These are phyloP conservation scores for Hiodon tergisus DNA, from an alignment of 2,113 vertebrate species.

Conservation along the genomic window DNA sequence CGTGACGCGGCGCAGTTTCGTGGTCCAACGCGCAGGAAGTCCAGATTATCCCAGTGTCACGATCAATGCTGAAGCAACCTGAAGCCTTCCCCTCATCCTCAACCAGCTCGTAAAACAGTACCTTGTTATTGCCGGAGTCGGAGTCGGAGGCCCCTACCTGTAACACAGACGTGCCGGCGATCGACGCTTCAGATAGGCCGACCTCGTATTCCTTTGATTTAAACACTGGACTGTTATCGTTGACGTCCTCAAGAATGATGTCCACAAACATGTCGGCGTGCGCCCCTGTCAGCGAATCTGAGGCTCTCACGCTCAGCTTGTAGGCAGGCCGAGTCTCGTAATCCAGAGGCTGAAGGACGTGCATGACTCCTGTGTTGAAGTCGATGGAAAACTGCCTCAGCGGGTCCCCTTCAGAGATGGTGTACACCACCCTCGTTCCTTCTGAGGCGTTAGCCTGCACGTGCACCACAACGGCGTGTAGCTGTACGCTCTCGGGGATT, in stretches of 20 bases:
- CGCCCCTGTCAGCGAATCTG: conserved; percentile 82
- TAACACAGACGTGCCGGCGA: conserved; percentile 74
- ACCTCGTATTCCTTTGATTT: conserved; percentile 63
- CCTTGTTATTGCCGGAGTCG: conserved; percentile 80
- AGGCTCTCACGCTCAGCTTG: conserved; percentile 83
- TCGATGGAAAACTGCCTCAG: conserved; percentile 87
- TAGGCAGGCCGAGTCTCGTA: conserved; percentile 94
- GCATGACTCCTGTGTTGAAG: conserved; percentile 92
- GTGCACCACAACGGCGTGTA: conserved; percentile 85
- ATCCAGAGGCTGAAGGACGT: conserved; percentile 77
- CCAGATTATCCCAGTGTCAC: conserved; percentile 75
- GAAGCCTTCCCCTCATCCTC: conserved; percentile 70
- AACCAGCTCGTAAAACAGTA: conserved; percentile 80
- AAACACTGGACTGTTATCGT: conserved; percentile 86
- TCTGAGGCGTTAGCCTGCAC: conserved; percentile 89
- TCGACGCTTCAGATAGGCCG: conserved; percentile 83
- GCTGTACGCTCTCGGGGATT: conserved; percentile 82
- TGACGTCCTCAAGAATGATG: conserved; percentile 86
- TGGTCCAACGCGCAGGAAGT: conserved; percentile 76
- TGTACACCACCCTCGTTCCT: conserved; percentile 88
- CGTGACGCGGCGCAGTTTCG: conserved; percentile 71
- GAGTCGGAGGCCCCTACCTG: conserved; percentile 77
- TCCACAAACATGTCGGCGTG: conserved; percentile 91
- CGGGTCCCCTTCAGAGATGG: conserved; percentile 87
- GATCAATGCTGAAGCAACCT: conserved; percentile 79